Base-by-base conservation (phyloP, 2,113 vertebrate species). In the Phycodurus eques region DNA sequence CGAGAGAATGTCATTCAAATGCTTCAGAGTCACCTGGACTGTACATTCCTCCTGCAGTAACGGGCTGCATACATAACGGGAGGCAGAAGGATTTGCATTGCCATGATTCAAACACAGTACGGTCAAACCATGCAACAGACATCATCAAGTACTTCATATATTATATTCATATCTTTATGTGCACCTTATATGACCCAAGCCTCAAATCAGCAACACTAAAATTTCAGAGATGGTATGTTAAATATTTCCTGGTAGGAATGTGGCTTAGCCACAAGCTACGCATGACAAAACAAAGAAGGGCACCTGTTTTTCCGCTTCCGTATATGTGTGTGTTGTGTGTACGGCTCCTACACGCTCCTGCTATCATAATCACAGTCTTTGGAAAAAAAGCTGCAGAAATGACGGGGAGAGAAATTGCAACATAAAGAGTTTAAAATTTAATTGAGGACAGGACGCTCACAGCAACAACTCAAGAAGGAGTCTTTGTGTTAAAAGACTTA, bases 101-200 rank as follows among this genome's bases (percentile, higher is more conserved):
- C 80, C 78, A 81, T 79, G 79, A 86, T 74, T 78, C 44, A 79
- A 77, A 82, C 75, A 88, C 71, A 27, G 60, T 72, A 80, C 72
- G 84, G 68, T 83, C 84, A 83, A 89, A 85, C 81, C 88, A 90
- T 87, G 89, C 89, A 83, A 86, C 71, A 81, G 66, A 88, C 73
- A 75, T 77, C 72, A 78, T 77, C 70, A 70, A 82, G 70, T 78
- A 86, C 80, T 84, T 57, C 57, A 75, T 73, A 68, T 77, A 71
- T 74, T 75, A 67, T 80, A 69, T 75, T 83, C 76, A 85, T 83
- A 83, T 75, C 64, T 82, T 71, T 57, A 82, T 78, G 64, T 75
- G 81, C 71, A 78, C 70, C 74, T 80, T 76, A 79, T 73, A 59
- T 74, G 73, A 75, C 53, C 61, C 56, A n/a, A 73, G 73, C 74